Conservation (phyloP, 2,888 invertebrate species). For the Troglohyphantes excavatus region DNA sequence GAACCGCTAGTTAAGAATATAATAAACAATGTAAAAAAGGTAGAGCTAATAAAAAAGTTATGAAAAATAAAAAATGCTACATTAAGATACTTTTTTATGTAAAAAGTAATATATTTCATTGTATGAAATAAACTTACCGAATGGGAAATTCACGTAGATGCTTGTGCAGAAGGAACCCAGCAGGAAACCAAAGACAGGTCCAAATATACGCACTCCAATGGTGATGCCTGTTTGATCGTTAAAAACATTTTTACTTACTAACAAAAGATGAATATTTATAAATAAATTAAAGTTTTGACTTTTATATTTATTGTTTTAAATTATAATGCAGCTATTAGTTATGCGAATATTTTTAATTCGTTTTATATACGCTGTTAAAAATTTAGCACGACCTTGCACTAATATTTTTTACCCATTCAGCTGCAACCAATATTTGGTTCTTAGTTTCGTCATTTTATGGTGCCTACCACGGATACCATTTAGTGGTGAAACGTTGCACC, state of each 20-base stretch:
- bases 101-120: background rate
- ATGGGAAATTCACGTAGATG: slow-evolving; percentile 90
- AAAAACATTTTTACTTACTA: background rate
- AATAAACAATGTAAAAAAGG: too few species aligned
- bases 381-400: too few species aligned
- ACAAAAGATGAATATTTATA: background rate
- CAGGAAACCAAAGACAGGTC: slow-evolving; percentile 94
- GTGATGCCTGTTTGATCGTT: slow-evolving; percentile 88
- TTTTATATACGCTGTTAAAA: too few species aligned
- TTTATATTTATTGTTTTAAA: background rate
- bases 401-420: too few species aligned
- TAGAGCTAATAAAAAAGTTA: background rate
- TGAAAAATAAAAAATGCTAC: too few species aligned
- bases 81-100: too few species aligned
- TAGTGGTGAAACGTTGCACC: too few species aligned
- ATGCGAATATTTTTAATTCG: too few species aligned
- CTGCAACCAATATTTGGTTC: too few species aligned
- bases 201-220: slow-evolving; percentile 94
- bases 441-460: too few species aligned
- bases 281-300: background rate
- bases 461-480: too few species aligned
- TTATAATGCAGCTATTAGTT: background rate
- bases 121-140: slow-evolving; percentile 82
- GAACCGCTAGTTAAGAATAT: too few species aligned
- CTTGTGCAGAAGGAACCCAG: slow-evolving; percentile 94